Conservation (phyloP, 2,113 vertebrate species). For the Gadus chalcogrammus region DNA sequence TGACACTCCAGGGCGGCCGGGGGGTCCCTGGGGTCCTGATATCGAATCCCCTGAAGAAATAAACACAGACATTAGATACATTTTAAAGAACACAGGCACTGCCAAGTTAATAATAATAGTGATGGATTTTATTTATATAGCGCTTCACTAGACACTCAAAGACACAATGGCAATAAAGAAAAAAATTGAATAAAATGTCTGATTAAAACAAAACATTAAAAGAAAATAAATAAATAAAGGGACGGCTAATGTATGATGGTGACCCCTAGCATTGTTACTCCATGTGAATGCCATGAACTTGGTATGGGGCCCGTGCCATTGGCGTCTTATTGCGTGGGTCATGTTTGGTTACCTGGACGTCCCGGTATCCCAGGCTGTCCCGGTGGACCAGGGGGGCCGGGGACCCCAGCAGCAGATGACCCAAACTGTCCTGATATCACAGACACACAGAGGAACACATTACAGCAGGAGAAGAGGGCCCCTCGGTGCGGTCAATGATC, state of each 20-base stretch:
- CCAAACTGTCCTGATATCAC: conserved; percentile 36
- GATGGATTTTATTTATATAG: too few relatives aligned
- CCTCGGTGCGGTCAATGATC: too few relatives aligned
- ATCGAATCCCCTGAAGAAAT: conserved; percentile 60
- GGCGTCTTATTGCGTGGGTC: not conserved
- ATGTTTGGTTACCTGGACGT: conserved; percentile 58
- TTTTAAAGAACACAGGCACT: not conserved
- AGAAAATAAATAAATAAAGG: not conserved
- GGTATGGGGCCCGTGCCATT: not conserved
- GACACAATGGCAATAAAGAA: not conserved
- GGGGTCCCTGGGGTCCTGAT: conserved; percentile 75
- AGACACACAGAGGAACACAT: not conserved
- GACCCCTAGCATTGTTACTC: too few relatives aligned
- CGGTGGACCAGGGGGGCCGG: conserved; percentile 36
- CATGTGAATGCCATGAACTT: too few relatives aligned
- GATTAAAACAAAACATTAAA: too few relatives aligned
- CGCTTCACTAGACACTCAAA: too few relatives aligned
- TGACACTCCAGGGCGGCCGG: conserved; percentile 79
- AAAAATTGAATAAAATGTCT: too few relatives aligned
- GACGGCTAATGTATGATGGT: too few relatives aligned
- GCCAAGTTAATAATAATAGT: not conserved
- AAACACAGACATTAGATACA: not conserved
- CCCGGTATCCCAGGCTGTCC: conserved; percentile 70
- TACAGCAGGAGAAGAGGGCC: not conserved
- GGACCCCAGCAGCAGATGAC: not conserved